These are phyloP conservation scores for Otocyon megalotis DNA, from an alignment of 2,113 vertebrate species.

Conservation along the genomic window DNA sequence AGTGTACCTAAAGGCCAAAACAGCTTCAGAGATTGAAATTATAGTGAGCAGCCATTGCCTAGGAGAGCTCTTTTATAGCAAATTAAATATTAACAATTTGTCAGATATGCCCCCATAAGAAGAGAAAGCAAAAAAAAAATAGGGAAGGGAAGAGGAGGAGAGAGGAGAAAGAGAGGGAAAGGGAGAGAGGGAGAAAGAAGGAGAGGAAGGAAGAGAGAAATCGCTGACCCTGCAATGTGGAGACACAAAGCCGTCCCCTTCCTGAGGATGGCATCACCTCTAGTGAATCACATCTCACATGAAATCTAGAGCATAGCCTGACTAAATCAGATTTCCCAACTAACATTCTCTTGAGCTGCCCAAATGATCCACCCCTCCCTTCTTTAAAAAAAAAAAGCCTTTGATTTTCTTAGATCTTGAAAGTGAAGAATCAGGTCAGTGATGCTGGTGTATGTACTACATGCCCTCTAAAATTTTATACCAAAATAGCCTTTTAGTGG, in stretches of 20 bases:
- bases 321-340: constrained; percentile 67
- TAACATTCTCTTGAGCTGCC: constrained; percentile 59
- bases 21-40: constrained; percentile 49
- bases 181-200: no score
- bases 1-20: constrained; percentile 39
- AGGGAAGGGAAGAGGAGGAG: not conserved
- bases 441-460: constrained; percentile 71
- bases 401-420: constrained; percentile 79
- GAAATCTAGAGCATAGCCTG: constrained; percentile 68
- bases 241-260: constrained; percentile 35
- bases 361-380: constrained; percentile 46
- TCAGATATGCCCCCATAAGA: not conserved
- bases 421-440: constrained; percentile 82
- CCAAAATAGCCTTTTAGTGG: constrained; percentile 83
- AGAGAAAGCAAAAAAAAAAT: not conserved
- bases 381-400: not conserved
- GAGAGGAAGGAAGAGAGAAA: not conserved
- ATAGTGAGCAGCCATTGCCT: constrained; percentile 45
- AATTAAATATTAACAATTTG: constrained; percentile 68
- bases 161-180: no score
- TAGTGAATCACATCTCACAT: constrained; percentile 52
- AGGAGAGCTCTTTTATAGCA: constrained; percentile 36
- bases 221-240: not conserved
- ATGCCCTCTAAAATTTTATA: constrained; percentile 79
- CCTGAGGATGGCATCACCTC: constrained; percentile 37